Percentiles rank a stretch among this genome's conserved stretches.
Conservation (phyloP, 2,113 vertebrate genomes). For the Terrapene triunguis region DNA sequence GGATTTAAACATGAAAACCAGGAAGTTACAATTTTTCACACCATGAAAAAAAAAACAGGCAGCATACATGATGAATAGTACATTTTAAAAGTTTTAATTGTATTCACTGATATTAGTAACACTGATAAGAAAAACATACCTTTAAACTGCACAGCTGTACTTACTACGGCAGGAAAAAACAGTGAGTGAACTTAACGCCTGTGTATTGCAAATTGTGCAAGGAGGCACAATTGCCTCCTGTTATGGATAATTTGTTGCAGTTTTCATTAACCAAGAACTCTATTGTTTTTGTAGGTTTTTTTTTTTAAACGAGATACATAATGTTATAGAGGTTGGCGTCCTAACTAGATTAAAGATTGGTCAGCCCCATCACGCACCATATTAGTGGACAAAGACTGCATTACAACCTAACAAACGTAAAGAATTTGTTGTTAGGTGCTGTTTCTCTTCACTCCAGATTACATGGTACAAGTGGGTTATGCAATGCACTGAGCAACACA, state of each 20-base stretch:
- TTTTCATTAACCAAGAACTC: not conserved
- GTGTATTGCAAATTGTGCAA: not conserved
- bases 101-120: not conserved
- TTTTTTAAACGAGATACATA: not conserved
- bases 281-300: not conserved
- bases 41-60: not conserved
- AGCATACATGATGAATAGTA: not conserved
- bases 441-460: not conserved
- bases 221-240: not conserved
- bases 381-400: not conserved
- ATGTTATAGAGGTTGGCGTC: not conserved
- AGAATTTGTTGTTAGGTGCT: not conserved
- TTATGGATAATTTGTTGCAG: not conserved
- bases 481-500: not conserved
- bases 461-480: not conserved
- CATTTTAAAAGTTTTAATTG: not conserved
- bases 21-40: not conserved
- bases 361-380: not conserved
- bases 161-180: not conserved
- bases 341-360: not conserved
- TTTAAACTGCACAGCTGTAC: not conserved
- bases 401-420: too few relatives aligned
- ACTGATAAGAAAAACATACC: not conserved
- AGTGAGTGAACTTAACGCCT: not conserved
- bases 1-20: not conserved